phyloP scores from a whole-genome alignment of 2,888 invertebrate species.

The Drosophila imparisetae region DNA sequence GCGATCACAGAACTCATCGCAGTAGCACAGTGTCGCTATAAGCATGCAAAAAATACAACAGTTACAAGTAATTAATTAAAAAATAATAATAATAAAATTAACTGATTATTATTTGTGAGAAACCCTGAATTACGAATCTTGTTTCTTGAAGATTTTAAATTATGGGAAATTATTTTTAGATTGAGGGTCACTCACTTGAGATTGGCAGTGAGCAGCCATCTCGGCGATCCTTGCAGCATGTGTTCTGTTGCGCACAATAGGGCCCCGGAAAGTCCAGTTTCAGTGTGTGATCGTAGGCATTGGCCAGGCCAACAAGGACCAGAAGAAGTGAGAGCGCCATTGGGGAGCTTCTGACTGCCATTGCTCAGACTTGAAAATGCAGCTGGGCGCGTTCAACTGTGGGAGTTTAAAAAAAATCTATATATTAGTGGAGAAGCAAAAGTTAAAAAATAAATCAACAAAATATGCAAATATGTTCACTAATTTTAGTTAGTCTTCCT shows the following conservation, averaged over 20 bases:
- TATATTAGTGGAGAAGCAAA: conserved; percentile 1
- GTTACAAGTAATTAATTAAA: neutral
- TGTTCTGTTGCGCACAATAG: conserved; percentile 80
- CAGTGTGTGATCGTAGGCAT: conserved; percentile 77
- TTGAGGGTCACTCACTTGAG: conserved; percentile 86
- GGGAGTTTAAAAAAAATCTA: conserved; percentile 3
- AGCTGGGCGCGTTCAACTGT: conserved; percentile 34
- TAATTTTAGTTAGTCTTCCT: conserved; percentile 14
- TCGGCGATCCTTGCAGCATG: conserved; percentile 90
- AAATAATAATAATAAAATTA: neutral
- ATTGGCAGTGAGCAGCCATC: conserved; percentile 94
- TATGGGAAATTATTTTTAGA: neutral
- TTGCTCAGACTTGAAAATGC: conserved; percentile 30
- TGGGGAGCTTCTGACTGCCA: conserved; percentile 48
- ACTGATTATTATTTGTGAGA: neutral
- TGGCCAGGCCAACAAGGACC: conserved; percentile 50
- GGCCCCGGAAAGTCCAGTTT: conserved; percentile 82
- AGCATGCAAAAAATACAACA: neutral
- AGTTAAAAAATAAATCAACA: neutral
- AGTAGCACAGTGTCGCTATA: conserved; percentile 94
- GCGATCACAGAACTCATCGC: conserved; percentile 96
- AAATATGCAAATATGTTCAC: neutral
- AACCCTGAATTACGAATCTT: neutral
- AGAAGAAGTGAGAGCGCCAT: conserved; percentile 42
- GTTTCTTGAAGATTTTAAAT: neutral